phyloP scores from a whole-genome alignment of 2,797 vertebrate genomes.

The Tadarida brasiliensis region DNA sequence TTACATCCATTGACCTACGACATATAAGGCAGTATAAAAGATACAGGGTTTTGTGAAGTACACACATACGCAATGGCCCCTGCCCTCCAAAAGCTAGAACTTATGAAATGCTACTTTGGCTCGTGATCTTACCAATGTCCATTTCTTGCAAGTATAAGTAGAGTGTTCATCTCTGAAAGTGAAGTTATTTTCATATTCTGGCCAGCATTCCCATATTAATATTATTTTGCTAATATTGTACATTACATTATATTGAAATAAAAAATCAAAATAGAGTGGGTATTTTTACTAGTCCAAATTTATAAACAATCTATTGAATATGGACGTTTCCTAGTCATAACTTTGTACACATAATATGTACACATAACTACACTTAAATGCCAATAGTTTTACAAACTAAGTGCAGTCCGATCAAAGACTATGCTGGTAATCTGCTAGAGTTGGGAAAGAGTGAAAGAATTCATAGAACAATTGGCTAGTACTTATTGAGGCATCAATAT shows the following conservation, averaged over 20 bases:
- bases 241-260: neutral
- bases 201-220: neutral
- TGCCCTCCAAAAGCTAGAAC: neutral
- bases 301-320: constrained; percentile 30
- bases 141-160: neutral
- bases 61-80: neutral
- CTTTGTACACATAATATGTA: neutral
- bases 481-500: neutral
- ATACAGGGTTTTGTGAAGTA: neutral
- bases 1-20: neutral
- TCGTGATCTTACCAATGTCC: neutral
- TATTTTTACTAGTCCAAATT: neutral
- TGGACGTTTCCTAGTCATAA: neutral
- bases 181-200: constrained; percentile 22
- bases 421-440: neutral
- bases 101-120: neutral
- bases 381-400: neutral
- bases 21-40: neutral
- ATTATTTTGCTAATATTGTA: neutral
- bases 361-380: neutral
- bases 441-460: neutral
- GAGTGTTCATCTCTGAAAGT: neutral
- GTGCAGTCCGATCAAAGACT: neutral
- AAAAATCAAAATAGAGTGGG: neutral
- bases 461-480: neutral